Conservation (phyloP, 2,797 vertebrate species). For the Notoglanidium macrostoma region DNA sequence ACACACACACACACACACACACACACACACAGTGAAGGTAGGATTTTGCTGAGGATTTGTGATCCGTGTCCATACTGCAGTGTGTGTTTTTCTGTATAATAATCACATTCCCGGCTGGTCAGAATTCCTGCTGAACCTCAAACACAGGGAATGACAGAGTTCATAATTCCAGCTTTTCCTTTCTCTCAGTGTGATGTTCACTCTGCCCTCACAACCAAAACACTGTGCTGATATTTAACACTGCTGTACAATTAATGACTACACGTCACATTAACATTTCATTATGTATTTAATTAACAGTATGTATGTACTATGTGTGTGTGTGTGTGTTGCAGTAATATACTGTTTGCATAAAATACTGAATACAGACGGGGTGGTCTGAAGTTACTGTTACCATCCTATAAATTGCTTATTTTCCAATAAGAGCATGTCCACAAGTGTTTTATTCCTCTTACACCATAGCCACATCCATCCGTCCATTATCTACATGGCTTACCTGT, state of each 20-base stretch:
- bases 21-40: background rate
- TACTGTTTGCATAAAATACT: too few relatives aligned
- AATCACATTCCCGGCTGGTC: background rate
- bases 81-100: background rate
- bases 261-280: background rate
- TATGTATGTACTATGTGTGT: background rate
- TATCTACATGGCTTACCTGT: too few relatives aligned
- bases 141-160: background rate
- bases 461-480: too few relatives aligned
- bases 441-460: too few relatives aligned
- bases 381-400: too few relatives aligned
- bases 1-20: conserved; percentile 3
- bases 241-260: background rate
- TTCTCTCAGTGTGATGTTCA: background rate
- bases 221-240: background rate
- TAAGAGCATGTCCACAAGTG: too few relatives aligned
- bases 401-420: too few relatives aligned
- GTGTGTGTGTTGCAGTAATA: too few relatives aligned
- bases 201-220: background rate
- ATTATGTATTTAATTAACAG: background rate
- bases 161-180: background rate
- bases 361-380: too few relatives aligned
- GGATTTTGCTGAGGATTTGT: background rate
- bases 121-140: background rate
- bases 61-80: background rate